Evolutionary conservation across 1,140 invertebrate species (phyloP), one percentile per base, ranked within the genome.

Genomic region (Tachypleus tridentatus): DNA sequence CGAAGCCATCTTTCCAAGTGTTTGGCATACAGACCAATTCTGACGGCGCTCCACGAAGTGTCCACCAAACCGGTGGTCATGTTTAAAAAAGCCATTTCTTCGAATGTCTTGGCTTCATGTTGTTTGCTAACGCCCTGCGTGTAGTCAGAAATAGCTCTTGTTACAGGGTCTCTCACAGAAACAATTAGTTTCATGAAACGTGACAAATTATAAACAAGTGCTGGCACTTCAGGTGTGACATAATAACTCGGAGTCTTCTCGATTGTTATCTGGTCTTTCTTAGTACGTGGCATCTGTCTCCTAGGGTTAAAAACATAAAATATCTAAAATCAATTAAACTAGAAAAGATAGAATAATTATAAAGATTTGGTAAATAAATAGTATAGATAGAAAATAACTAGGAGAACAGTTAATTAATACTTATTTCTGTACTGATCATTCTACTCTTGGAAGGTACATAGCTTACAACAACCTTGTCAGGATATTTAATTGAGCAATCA

Each of bases 201-300:
- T 73, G 94, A 92, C 90, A 97, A 92, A 57, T 85, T 82, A 70
- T 86, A 85, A 0, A 97, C 87, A 57, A 91, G 80, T 64, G 82
- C 80, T 0, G 93, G 91, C 4, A 88, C 93, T 66, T 91, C 88
- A 68, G 85, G 83, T 3, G 90, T 94, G 54, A 96, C 85, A 80
- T 94, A 96, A 73, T 97, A 97, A 54, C 89, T 91, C 0, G 93
- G 93, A 0, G 91, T 93, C 76, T 97, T 97, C 75, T 97, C 93
- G 81, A 97, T 91, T 3, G 92, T 95, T 10, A 96, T 81, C 75
- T 94, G 90, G 0, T 87, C 86, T 69, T 85, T 82, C 47, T 87
- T 77, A 3, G 90, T 93, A 48, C 85, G 81, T 3, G 92, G 91
- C 92, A 96, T 96, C 74, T 85, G 84, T 48, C 85, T 81, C 68